These are phyloP conservation scores for Bettongia penicillata DNA, from an alignment of 2,113 vertebrate genomes.

Conservation along the genomic window DNA sequence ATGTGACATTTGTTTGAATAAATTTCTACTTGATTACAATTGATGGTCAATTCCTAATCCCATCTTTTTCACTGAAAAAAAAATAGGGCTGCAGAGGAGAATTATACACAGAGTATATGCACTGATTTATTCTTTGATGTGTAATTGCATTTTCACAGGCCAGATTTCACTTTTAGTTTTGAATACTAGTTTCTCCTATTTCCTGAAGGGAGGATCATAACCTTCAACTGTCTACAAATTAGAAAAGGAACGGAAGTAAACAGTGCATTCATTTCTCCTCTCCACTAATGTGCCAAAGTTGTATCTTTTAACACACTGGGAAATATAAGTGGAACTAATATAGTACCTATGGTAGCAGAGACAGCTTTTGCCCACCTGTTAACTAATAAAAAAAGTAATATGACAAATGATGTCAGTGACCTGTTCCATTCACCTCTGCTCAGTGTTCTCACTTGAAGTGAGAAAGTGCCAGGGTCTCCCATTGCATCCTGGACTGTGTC, in stretches of 20 bases:
- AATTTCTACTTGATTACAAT: conserved; percentile 41
- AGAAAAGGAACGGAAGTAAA: background rate
- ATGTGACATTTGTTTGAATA: conserved; percentile 62
- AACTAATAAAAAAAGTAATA: background rate
- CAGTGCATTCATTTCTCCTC: background rate
- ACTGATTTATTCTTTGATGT: conserved; percentile 29
- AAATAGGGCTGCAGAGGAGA: conserved; percentile 20
- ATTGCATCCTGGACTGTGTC: too few species aligned
- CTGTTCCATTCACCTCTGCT: background rate
- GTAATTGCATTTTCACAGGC: conserved; percentile 61
- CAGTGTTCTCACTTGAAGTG: background rate
- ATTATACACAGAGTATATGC: conserved; percentile 44
- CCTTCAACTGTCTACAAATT: conserved; percentile 25
- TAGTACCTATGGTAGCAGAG: background rate
- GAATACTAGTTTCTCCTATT: conserved; percentile 43
- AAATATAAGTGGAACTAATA: background rate
- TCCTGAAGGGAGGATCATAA: conserved; percentile 44
- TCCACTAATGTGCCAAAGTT: background rate
- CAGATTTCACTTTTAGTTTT: conserved; percentile 63
- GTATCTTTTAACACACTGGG: background rate
- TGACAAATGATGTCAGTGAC: background rate
- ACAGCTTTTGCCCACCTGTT: background rate
- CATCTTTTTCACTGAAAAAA: conserved; percentile 52
- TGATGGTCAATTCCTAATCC: background rate
- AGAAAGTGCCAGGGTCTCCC: too few species aligned